Percentiles rank a stretch among this genome's conserved stretches.
phyloP scores from a whole-genome alignment of 1,140 invertebrate species.

The Cotesia vestalis region DNA sequence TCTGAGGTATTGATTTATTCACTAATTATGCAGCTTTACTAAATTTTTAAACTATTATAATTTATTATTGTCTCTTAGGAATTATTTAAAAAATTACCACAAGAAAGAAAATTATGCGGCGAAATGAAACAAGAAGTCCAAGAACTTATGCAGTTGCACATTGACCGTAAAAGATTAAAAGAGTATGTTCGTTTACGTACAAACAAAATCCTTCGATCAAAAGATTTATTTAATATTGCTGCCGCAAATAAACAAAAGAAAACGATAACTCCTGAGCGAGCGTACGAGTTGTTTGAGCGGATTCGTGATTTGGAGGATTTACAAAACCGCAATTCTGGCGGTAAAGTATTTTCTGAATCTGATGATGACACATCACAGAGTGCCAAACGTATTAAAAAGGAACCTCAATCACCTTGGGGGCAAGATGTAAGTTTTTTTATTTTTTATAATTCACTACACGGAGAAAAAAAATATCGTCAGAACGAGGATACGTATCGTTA shows the following conservation, averaged over 20 bases:
- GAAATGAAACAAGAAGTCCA: slow-evolving; percentile 63
- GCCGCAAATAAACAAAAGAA: slow-evolving; percentile 62
- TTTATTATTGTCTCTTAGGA: slow-evolving; percentile 43
- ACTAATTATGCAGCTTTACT: neutral
- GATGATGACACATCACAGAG: slow-evolving; percentile 63
- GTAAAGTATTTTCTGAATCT: slow-evolving; percentile 61
- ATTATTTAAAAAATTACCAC: slow-evolving; percentile 61
- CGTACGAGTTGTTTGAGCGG: slow-evolving; percentile 65
- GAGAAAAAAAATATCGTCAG: too few relatives aligned
- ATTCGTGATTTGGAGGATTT: slow-evolving; percentile 62
- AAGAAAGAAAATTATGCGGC: slow-evolving; percentile 60
- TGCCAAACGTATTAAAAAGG: slow-evolving; percentile 61
- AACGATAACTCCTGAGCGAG: slow-evolving; percentile 64
- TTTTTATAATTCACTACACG: too few relatives aligned
- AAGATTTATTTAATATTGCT: slow-evolving; percentile 64
- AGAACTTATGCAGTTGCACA: slow-evolving; percentile 60
- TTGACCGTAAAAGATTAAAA: slow-evolving; percentile 60
- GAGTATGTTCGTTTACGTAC: slow-evolving; percentile 60
- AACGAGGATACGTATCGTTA: too few relatives aligned
- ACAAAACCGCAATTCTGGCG: slow-evolving; percentile 54
- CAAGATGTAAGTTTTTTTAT: slow-evolving; percentile 51
- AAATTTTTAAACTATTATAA: slow-evolving; percentile 18
- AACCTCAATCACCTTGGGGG: slow-evolving; percentile 54
- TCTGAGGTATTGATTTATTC: slow-evolving; percentile 51
- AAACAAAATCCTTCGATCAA: slow-evolving; percentile 60